Percentiles rank a stretch among this genome's conserved stretches.
Evolutionary conservation across 2,888 invertebrate species (phyloP).

Genomic region (Atherix ibis): DNA sequence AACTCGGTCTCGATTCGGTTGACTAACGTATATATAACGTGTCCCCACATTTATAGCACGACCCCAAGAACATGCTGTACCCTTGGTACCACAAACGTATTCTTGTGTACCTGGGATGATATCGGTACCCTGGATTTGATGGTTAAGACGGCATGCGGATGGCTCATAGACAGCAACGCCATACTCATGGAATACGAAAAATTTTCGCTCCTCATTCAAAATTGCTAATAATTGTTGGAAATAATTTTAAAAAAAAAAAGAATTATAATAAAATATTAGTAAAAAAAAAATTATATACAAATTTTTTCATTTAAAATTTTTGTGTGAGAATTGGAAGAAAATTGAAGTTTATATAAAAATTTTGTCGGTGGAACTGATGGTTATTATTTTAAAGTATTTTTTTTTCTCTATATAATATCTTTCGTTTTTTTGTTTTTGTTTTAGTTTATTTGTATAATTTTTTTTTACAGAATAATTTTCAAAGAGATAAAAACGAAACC

Average conservation of each 20-base stretch:
- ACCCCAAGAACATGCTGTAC: conserved; percentile 53
- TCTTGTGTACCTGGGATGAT: conserved; percentile 57
- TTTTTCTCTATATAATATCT: too few species aligned
- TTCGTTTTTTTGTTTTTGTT: too few species aligned
- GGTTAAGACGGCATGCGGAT: conserved; percentile 48
- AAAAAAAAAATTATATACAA: too few species aligned
- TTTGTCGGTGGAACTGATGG: too few species aligned
- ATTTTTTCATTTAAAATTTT: too few species aligned
- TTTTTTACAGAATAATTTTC: too few species aligned
- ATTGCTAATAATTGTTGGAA: conserved; percentile 35
- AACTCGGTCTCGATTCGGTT: conserved; percentile 52
- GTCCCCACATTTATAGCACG: conserved; percentile 53
- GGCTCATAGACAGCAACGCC: conserved; percentile 61
- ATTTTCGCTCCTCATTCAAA: conserved; percentile 44
- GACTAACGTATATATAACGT: conserved; percentile 54
- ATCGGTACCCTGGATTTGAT: conserved; percentile 53
- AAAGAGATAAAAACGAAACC: too few species aligned
- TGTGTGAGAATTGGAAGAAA: too few species aligned
- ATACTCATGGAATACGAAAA: conserved; percentile 60
- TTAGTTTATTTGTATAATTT: too few species aligned
- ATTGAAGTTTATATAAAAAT: too few species aligned
- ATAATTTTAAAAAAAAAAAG: conserved; percentile 1
- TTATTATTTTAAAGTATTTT: too few species aligned
- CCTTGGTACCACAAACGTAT: conserved; percentile 54
- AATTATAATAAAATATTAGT: too few species aligned